A percentile compares a stretch with the other conserved stretches of the same genome.
phyloP scores from a whole-genome alignment of 1,140 invertebrate species.

The Eumaeus atala region DNA sequence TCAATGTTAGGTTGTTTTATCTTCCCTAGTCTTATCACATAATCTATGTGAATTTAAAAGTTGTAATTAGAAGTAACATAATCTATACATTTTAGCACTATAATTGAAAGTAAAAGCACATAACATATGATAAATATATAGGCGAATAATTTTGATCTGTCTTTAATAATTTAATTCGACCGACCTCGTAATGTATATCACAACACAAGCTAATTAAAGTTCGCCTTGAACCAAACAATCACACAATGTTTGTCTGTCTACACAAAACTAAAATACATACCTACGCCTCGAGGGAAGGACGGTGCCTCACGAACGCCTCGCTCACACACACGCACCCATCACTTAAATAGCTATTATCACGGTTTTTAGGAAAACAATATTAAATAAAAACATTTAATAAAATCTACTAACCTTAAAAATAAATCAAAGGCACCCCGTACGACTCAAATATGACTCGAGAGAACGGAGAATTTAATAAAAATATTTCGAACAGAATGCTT shows the following conservation, averaged over 20 bases:
- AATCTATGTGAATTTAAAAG: too few relatives aligned
- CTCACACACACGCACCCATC: conserved; percentile 53
- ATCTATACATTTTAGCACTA: too few relatives aligned
- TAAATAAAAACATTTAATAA: conserved; percentile 58
- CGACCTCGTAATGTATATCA: conserved; percentile 22
- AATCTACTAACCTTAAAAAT: conserved; percentile 66
- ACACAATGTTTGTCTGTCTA: conserved; percentile 27
- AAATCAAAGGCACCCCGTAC: conserved; percentile 55
- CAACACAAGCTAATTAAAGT: conserved; percentile 23
- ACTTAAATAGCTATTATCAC: conserved; percentile 68
- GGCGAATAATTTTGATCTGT: neutral
- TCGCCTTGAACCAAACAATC: conserved; percentile 38
- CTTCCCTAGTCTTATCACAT: too few relatives aligned
- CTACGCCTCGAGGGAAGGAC: conserved; percentile 56
- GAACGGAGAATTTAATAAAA: too few relatives aligned
- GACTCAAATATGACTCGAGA: conserved; percentile 19
- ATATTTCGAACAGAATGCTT: too few relatives aligned
- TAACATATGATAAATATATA: too few relatives aligned
- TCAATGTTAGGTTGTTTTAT: too few relatives aligned
- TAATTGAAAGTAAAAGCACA: too few relatives aligned
- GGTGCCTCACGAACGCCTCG: conserved; percentile 59
- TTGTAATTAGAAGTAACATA: too few relatives aligned
- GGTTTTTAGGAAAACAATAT: conserved; percentile 57
- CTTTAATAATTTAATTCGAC: conserved; percentile 17
- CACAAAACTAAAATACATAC: conserved; percentile 27